phyloP scores from a whole-genome alignment of 2,888 invertebrate genomes.

The Caenorhabditis sp. region DNA sequence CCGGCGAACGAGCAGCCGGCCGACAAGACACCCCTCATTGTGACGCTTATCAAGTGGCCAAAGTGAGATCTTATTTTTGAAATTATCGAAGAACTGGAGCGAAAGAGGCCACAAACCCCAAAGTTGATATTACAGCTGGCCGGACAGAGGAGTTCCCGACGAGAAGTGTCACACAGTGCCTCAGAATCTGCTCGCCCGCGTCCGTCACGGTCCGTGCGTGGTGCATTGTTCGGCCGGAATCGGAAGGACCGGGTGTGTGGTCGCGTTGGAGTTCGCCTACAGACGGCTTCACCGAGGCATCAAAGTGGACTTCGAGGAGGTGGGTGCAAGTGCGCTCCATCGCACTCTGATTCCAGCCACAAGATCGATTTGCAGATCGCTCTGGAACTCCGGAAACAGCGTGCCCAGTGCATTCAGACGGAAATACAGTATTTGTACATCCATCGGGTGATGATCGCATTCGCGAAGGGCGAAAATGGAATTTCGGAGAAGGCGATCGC shows the following conservation, averaged over 20 bases:
- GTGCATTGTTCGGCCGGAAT: conserved; percentile 70
- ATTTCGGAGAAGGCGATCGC: conserved; percentile 39
- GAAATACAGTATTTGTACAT: conserved; percentile 70
- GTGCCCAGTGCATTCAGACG: conserved; percentile 67
- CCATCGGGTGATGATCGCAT: conserved; percentile 62
- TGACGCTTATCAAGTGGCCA: conserved; percentile 64
- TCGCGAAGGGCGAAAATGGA: conserved; percentile 39
- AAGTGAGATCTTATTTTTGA: conserved; percentile 40
- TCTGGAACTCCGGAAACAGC: conserved; percentile 56
- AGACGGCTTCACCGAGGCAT: conserved; percentile 47
- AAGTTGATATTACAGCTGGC: conserved; percentile 57
- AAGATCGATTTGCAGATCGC: conserved; percentile 53
- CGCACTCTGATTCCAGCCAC: neutral
- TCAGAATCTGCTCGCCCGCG: conserved; percentile 54
- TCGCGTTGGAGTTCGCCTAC: conserved; percentile 66
- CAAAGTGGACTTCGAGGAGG: conserved; percentile 63
- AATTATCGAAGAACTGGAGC: neutral
- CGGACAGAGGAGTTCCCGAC: conserved; percentile 67
- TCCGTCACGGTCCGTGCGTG: conserved; percentile 58
- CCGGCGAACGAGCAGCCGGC: conserved; percentile 31
- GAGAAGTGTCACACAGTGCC: conserved; percentile 63
- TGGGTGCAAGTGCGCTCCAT: no score
- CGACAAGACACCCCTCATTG: conserved; percentile 46
- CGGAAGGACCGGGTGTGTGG: conserved; percentile 66
- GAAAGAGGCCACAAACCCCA: neutral